phyloP scores from a whole-genome alignment of 2,888 invertebrate genomes.

The Rhimphoctona megacephalus region DNA sequence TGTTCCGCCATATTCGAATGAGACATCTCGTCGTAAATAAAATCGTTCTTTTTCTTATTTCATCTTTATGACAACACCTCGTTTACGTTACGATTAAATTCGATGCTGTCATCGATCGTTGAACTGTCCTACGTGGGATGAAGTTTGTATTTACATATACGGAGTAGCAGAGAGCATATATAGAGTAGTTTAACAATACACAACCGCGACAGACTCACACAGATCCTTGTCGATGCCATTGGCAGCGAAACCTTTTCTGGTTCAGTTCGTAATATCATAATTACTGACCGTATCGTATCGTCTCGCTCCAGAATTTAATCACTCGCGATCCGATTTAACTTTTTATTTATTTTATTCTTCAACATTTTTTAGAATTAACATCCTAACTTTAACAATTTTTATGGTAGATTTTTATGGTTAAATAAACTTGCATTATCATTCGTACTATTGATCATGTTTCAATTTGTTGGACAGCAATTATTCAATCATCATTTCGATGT shows the following conservation, averaged over 20 bases:
- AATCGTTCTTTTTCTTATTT: slow-evolving; percentile 36
- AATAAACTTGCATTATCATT: not conserved
- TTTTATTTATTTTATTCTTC: not conserved
- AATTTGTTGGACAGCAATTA: not conserved
- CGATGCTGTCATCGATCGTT: slow-evolving; percentile 44
- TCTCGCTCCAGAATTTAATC: slow-evolving; percentile 13
- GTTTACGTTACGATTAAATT: slow-evolving; percentile 33
- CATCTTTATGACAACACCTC: slow-evolving; percentile 48
- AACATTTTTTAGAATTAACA: not conserved
- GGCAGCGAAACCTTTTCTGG: slow-evolving; percentile 44
- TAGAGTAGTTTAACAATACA: not conserved
- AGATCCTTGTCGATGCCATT: slow-evolving; percentile 38
- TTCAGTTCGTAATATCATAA: slow-evolving; percentile 5
- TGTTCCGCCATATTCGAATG: slow-evolving; percentile 77
- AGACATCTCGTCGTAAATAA: slow-evolving; percentile 61
- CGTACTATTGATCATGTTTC: not conserved
- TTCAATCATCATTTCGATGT: not conserved
- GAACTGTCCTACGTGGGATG: slow-evolving; percentile 51
- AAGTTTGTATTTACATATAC: slow-evolving; percentile 3
- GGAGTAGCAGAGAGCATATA: not conserved
- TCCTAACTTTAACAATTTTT: not conserved
- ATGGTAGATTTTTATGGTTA: not conserved
- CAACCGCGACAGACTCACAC: not conserved
- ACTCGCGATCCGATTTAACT: not conserved
- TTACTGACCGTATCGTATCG: slow-evolving; percentile 12